phyloP scores from a whole-genome alignment of 2,113 vertebrate species.

The Xenopus laevis region DNA sequence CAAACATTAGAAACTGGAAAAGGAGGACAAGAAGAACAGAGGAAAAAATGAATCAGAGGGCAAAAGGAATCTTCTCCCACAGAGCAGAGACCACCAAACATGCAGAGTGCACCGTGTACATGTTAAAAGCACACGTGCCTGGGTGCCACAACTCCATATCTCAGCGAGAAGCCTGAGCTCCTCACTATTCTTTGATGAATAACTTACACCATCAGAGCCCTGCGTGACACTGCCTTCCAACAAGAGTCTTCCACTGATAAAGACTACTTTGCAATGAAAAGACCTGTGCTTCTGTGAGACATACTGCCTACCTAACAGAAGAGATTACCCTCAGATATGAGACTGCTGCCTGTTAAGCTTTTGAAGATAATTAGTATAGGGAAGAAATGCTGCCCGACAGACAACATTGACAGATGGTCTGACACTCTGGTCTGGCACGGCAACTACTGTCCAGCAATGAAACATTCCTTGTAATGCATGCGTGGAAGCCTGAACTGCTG shows the following conservation, averaged over 20 bases:
- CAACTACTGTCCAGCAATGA: too few relatives aligned
- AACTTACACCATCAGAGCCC: constrained; percentile 14
- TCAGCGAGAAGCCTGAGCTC: neutral
- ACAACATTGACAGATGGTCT: too few relatives aligned
- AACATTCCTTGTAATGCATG: too few relatives aligned
- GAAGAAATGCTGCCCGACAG: neutral
- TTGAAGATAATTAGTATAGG: neutral
- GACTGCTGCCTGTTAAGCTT: neutral
- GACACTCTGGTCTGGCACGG: too few relatives aligned
- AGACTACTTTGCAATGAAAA: neutral
- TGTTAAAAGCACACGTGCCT: constrained; percentile 19
- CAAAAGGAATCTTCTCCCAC: neutral
- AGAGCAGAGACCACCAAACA: neutral
- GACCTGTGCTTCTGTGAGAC: neutral
- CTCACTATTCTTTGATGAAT: constrained; percentile 14
- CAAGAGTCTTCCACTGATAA: neutral
- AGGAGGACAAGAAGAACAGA: neutral
- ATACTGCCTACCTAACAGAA: neutral
- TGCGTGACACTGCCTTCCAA: constrained; percentile 26
- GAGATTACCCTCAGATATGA: neutral
- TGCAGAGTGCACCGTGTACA: neutral
- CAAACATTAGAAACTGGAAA: neutral
- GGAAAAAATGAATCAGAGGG: neutral
- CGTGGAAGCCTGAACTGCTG: too few relatives aligned
- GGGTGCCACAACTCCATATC: constrained; percentile 1